These are phyloP conservation scores for Heptascelio sp. DNA, from an alignment of 2,888 invertebrate genomes.

Conservation along the genomic window DNA sequence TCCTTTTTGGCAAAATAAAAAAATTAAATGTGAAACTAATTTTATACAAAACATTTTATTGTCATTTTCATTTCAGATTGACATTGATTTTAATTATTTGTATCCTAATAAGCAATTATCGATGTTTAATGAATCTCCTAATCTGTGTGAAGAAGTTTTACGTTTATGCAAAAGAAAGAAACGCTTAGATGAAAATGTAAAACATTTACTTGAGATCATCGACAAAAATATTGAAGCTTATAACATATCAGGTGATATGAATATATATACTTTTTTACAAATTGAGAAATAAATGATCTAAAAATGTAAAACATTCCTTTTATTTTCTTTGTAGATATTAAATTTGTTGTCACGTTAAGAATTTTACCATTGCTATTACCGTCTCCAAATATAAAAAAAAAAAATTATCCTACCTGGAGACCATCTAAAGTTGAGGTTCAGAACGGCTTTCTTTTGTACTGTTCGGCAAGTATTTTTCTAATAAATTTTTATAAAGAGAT, in stretches of 20 bases:
- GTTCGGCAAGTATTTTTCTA: conserved; percentile 13
- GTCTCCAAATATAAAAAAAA: background rate
- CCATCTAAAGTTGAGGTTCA: conserved; percentile 40
- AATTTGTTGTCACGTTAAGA: background rate
- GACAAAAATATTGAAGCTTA: background rate
- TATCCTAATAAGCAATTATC: background rate
- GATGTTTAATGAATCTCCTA: background rate
- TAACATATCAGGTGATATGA: background rate
- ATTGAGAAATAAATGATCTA: background rate
- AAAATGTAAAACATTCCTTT: background rate
- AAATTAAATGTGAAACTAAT: background rate
- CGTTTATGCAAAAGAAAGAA: background rate
- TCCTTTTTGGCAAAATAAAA: too few relatives aligned
- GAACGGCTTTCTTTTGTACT: conserved; percentile 41
- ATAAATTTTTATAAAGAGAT: too few relatives aligned
- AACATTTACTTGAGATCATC: background rate
- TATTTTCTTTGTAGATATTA: conserved; percentile 3
- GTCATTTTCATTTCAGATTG: background rate
- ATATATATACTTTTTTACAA: background rate
- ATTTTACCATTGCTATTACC: conserved; percentile 7
- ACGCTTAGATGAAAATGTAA: background rate
- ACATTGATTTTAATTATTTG: background rate
- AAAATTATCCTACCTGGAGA: conserved; percentile 11
- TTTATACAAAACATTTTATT: background rate
- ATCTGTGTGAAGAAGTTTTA: background rate